Evolutionary conservation across 1,140 invertebrate genomes (phyloP).

Genomic region (Leucophenga varia): DNA sequence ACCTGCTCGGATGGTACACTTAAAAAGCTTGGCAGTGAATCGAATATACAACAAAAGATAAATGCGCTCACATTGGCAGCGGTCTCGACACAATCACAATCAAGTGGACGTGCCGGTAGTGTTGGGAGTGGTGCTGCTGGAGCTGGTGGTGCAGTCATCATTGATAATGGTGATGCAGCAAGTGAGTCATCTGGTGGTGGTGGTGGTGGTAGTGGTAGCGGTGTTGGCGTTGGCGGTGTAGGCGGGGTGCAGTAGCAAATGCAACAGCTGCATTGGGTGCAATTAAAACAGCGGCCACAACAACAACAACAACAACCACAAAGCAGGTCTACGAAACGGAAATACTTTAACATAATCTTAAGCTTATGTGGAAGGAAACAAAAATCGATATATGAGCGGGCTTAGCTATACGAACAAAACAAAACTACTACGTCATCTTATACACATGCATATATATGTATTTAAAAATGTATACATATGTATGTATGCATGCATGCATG

Average conservation of each 20-base stretch:
- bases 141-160: slow-evolving; percentile 32
- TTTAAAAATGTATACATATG: not conserved
- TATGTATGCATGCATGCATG: slow-evolving; percentile 2
- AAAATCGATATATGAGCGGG: slow-evolving; percentile 49
- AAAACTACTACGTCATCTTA: slow-evolving; percentile 1
- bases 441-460: slow-evolving; percentile 5
- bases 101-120: slow-evolving; percentile 4
- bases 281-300: slow-evolving; percentile 21
- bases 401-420: not conserved
- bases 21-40: slow-evolving; percentile 88
- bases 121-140: slow-evolving; percentile 16
- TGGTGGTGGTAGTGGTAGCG: slow-evolving; percentile 24
- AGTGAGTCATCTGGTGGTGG: slow-evolving; percentile 29
- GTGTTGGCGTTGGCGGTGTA: slow-evolving; percentile 10
- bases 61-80: slow-evolving; percentile 56
- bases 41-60: slow-evolving; percentile 83
- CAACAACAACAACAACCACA: slow-evolving; percentile 60
- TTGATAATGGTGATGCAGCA: slow-evolving; percentile 36
- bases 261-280: not conserved
- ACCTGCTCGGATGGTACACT: slow-evolving; percentile 64
- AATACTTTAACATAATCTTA: slow-evolving; percentile 69
- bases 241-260: slow-evolving; percentile 22
- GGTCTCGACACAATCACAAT: slow-evolving; percentile 58
- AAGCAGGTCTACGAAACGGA: slow-evolving; percentile 86
- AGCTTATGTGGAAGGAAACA: slow-evolving; percentile 51